These are phyloP conservation scores for Callyntrura guangdongensis DNA, from an alignment of 2,888 invertebrate genomes.

Conservation along the genomic window DNA sequence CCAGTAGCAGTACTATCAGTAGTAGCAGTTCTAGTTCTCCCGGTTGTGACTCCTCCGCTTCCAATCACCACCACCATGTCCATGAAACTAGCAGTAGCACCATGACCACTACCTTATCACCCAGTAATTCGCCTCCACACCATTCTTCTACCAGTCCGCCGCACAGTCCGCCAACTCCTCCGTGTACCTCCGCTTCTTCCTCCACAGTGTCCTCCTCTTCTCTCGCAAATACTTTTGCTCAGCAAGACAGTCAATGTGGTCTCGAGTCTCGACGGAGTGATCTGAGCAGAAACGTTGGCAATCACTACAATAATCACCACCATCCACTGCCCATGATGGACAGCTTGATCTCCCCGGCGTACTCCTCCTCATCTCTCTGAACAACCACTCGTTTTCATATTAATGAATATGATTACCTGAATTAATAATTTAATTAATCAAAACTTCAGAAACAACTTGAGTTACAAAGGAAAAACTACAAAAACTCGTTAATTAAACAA, in stretches of 20 bases:
- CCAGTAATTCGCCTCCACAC: slow-evolving; percentile 74
- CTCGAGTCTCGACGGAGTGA: slow-evolving; percentile 83
- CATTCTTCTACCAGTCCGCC: slow-evolving; percentile 23
- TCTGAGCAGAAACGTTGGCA: slow-evolving; percentile 80
- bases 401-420: background rate
- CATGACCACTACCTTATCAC: slow-evolving; percentile 34
- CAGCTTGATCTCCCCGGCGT: slow-evolving; percentile 83
- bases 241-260: slow-evolving; percentile 84
- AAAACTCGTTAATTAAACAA: background rate
- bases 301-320: slow-evolving; percentile 81
- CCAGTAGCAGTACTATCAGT: slow-evolving; percentile 48
- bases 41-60: slow-evolving; percentile 27
- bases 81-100: slow-evolving; percentile 1
- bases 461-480: background rate
- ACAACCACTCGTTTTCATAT: background rate
- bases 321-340: slow-evolving; percentile 83
- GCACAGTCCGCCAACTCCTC: slow-evolving; percentile 1
- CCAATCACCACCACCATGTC: background rate
- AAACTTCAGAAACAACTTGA: slow-evolving; percentile 2
- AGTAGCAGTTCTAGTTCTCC: slow-evolving; percentile 1
- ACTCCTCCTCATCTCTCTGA: slow-evolving; percentile 81
- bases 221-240: slow-evolving; percentile 73
- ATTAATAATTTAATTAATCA: background rate
- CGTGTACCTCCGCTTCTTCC: background rate
- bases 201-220: background rate